These are phyloP conservation scores for Acanthaster planci DNA, from an alignment of 35 echinoderm and acorn worm genomes.

Conservation along the genomic window DNA sequence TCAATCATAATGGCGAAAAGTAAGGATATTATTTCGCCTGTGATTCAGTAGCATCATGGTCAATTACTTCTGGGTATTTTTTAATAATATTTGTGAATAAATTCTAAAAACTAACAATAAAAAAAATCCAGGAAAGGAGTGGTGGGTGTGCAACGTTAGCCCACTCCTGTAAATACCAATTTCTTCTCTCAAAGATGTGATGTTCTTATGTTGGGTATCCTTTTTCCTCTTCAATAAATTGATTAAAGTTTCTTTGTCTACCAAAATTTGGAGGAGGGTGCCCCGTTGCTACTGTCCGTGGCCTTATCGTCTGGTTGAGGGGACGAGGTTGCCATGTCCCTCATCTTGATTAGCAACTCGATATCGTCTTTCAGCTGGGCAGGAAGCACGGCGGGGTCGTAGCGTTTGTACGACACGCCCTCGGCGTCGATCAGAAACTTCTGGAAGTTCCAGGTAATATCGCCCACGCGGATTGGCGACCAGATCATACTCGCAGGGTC, in stretches of 20 bases:
- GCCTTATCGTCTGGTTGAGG: not conserved
- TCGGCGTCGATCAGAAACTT: slow-evolving; percentile 82
- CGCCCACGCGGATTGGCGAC: slow-evolving; percentile 58
- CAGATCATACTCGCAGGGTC: slow-evolving; percentile 55
- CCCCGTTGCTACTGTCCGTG: not conserved
- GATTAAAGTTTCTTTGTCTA: not conserved
- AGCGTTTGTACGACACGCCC: slow-evolving; percentile 77
- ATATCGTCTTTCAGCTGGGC: slow-evolving; percentile 56
- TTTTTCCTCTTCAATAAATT: too few relatives aligned
- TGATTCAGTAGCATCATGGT: too few relatives aligned
- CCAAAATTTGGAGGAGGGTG: not conserved
- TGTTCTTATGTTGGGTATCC: not conserved
- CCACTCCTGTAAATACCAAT: too few relatives aligned
- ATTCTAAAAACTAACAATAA: not conserved
- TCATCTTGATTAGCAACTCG: not conserved
- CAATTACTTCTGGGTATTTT: too few relatives aligned
- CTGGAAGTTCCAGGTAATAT: slow-evolving; percentile 95
- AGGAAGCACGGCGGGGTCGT: slow-evolving; percentile 56
- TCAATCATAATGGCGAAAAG: too few relatives aligned
- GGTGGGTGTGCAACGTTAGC: not conserved
- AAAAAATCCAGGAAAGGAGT: not conserved
- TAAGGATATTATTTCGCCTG: too few relatives aligned
- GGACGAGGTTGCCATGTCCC: slow-evolving; percentile 12
- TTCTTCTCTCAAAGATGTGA: too few relatives aligned
- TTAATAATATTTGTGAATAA: too few relatives aligned